Base-by-base conservation (phyloP, 2,888 invertebrate species). In the Chrysodeixis includens region DNA sequence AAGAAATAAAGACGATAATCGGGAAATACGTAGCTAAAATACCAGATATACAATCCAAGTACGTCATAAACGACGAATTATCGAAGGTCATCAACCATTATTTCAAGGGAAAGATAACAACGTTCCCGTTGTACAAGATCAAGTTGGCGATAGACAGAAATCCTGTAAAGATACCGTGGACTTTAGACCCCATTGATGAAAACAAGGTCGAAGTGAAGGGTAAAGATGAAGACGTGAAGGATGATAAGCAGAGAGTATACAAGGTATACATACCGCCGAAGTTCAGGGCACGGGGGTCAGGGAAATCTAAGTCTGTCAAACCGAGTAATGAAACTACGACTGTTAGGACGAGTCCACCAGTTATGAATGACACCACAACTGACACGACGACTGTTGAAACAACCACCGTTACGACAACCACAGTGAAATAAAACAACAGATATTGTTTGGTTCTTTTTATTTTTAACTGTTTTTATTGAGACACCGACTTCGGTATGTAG, bases 81-180 rank as follows among this genome's bases (percentile, higher is more conserved):
- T 86, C 92, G 1, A 88, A 86, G 71, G 83, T 86, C 1, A 90
- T 94, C 73, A 83, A 90, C 1, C 84, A 79, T 30, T 88, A 87
- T 62, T 92, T 90, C 63, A 82, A 90, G 14, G 89, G 88, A 0
- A 92, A 90, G 79, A 76, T 94, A 30, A 89, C 86, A 30, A 84
- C 88, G 0, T 88, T 93, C 22, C 94, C 93, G 0, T 68, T 94
- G n/a, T 93, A 87, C 74, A 91, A 87, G 78, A 84, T 94, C 59
- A 90, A 85, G 65, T 74, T 93, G 30, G 91, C 89, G 73, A 87
- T 94, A 51, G 93, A 93, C 70, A 85, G 89, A 26, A 90, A 83
- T 9, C 92, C 93, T 0, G 88, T 94, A 1, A 90, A 88, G 82
- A 92, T 94, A 69, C 94, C 94, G 0, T 94, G 94, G 94, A 86